Evolutionary conservation across 2,113 vertebrate genomes (phyloP).

Genomic region (Plotosus lineatus): DNA sequence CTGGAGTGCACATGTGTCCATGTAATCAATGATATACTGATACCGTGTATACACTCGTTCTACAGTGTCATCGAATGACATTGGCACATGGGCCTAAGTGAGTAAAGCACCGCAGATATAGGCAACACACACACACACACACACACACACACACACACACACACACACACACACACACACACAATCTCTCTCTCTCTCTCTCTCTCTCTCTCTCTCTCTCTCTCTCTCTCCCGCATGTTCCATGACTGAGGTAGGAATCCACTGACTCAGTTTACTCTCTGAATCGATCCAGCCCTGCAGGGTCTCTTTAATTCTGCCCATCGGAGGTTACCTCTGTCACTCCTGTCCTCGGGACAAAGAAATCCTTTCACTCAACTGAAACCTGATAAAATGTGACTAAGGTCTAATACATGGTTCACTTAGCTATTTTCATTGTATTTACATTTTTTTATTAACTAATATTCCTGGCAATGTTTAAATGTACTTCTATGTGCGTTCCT

Average conservation of each 20-base stretch:
- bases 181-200: neutral
- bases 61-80: conserved; percentile 35
- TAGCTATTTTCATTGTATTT: conserved; percentile 11
- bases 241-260: conserved; percentile 34
- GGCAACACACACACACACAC: neutral
- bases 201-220: too few relatives aligned
- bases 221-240: neutral
- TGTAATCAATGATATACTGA: neutral
- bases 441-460: too few relatives aligned
- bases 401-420: conserved; percentile 8
- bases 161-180: conserved; percentile 15
- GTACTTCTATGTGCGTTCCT: neutral
- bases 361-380: neutral
- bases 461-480: too few relatives aligned
- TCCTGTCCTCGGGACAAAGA: conserved; percentile 21
- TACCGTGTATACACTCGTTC: conserved; percentile 48
- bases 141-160: conserved; percentile 18
- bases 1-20: neutral
- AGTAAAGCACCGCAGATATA: conserved; percentile 13
- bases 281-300: conserved; percentile 48
- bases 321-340: conserved; percentile 18
- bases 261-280: conserved; percentile 54
- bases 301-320: conserved; percentile 44
- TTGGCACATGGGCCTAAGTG: conserved; percentile 36
- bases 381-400: neutral